Conservation (phyloP, 92 coral and sea anemone genomes). For the Phymanthus crucifer region DNA sequence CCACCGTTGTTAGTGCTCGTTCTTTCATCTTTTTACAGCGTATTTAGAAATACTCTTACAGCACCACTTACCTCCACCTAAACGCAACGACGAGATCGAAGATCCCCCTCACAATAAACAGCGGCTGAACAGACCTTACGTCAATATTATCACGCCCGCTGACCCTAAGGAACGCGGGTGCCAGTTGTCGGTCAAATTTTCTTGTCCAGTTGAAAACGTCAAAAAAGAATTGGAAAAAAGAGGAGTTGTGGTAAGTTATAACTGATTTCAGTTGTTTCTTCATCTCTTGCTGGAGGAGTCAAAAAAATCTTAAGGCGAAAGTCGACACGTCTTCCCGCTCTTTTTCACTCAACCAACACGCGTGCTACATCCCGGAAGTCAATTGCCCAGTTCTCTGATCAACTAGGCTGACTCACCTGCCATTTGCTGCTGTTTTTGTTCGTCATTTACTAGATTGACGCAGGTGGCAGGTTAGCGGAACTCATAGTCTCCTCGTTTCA, state of each 20-base stretch:
- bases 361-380: no score
- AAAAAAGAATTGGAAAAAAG: slow-evolving; percentile 70
- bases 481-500: no score
- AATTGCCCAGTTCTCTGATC: no score
- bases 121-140: slow-evolving; percentile 6
- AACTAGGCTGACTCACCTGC: no score
- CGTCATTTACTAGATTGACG: no score
- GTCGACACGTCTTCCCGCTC: no score
- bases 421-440: no score
- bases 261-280: neutral
- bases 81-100: slow-evolving; percentile 32
- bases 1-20: neutral
- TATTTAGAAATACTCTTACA: slow-evolving; percentile 78
- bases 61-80: slow-evolving; percentile 35
- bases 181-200: slow-evolving; percentile 78
- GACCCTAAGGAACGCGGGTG: slow-evolving; percentile 92
- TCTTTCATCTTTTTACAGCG: slow-evolving; percentile 59
- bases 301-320: no score
- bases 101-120: slow-evolving; percentile 8
- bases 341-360: no score
- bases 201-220: slow-evolving; percentile 53
- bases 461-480: no score
- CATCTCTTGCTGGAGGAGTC: neutral
- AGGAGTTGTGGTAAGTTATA: slow-evolving; percentile 90
- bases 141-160: slow-evolving; percentile 76